Conservation (phyloP, 2,113 vertebrate species). For the Sciurus niger region DNA sequence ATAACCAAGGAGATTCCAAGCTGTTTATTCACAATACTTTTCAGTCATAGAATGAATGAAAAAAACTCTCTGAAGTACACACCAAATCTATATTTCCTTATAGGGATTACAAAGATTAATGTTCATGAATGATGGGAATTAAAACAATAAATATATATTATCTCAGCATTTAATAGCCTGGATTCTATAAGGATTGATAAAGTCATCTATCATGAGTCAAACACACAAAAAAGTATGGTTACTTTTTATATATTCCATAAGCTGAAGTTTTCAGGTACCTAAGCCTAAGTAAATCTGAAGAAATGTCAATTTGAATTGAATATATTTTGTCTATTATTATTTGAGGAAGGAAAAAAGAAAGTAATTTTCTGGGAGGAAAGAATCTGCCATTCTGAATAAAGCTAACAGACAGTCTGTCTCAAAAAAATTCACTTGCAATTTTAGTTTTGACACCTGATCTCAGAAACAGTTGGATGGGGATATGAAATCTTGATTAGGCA, state of each 20-base stretch:
- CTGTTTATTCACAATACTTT: not conserved
- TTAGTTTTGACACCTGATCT: slow-evolving; percentile 86
- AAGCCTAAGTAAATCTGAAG: slow-evolving; percentile 29
- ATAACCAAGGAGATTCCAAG: not conserved
- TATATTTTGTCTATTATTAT: slow-evolving; percentile 73
- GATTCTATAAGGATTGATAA: slow-evolving; percentile 24
- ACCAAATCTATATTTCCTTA: slow-evolving; percentile 17
- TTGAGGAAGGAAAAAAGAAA: slow-evolving; percentile 59
- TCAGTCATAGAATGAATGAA: slow-evolving; percentile 13
- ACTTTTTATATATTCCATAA: not conserved
- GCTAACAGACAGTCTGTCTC: slow-evolving; percentile 58
- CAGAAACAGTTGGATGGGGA: slow-evolving; percentile 63
- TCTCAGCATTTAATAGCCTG: not conserved
- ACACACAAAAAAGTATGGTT: not conserved
- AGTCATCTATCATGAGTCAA: not conserved
- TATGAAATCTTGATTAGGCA: slow-evolving; percentile 84
- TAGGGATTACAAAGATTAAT: slow-evolving; percentile 34
- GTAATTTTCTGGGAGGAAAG: slow-evolving; percentile 64
- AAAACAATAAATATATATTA: slow-evolving; percentile 34
- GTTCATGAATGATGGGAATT: slow-evolving; percentile 39
- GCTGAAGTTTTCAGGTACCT: not conserved
- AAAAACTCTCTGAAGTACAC: not conserved
- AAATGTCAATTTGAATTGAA: slow-evolving; percentile 61
- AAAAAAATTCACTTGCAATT: slow-evolving; percentile 72
- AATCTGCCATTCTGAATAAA: slow-evolving; percentile 61